Conservation (phyloP, 2,888 invertebrate species). For the Cyclophora albipunctata region DNA sequence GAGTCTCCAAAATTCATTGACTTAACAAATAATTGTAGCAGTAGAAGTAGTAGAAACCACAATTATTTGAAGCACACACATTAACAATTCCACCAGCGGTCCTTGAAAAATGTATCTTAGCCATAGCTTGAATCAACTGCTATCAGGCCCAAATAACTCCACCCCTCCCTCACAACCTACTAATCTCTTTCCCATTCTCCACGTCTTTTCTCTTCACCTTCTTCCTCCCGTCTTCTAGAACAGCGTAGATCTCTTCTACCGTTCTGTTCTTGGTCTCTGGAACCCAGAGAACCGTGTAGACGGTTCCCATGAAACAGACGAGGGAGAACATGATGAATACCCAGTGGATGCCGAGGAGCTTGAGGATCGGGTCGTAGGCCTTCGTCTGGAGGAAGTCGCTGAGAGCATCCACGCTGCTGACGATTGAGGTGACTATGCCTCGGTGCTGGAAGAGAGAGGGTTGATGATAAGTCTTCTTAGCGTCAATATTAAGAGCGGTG, state of each 20-base stretch:
- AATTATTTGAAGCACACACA: no score
- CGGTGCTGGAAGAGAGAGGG: slow-evolving; percentile 47
- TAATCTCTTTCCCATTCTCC: slow-evolving; percentile 48
- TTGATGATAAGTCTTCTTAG: neutral
- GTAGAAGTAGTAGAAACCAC: no score
- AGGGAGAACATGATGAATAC: slow-evolving; percentile 64
- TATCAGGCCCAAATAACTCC: no score
- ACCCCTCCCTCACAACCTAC: slow-evolving; percentile 40
- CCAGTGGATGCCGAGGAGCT: slow-evolving; percentile 66
- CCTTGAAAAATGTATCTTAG: no score
- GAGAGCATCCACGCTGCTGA: slow-evolving; percentile 57
- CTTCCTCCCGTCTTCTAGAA: slow-evolving; percentile 50
- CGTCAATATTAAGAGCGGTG: no score
- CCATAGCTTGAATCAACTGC: no score
- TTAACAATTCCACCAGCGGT: no score
- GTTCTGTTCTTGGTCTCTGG: slow-evolving; percentile 63
- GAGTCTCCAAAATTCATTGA: no score
- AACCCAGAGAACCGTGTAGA: slow-evolving; percentile 62
- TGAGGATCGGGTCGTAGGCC: slow-evolving; percentile 61
- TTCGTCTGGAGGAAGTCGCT: slow-evolving; percentile 68
- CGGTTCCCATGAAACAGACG: slow-evolving; percentile 59
- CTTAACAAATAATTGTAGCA: no score
- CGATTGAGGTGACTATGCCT: slow-evolving; percentile 64
- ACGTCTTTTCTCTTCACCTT: slow-evolving; percentile 57
- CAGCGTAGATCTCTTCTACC: slow-evolving; percentile 59